These are phyloP conservation scores for Cheilosia vulpina DNA, from an alignment of 2,888 invertebrate species.

Conservation along the genomic window DNA sequence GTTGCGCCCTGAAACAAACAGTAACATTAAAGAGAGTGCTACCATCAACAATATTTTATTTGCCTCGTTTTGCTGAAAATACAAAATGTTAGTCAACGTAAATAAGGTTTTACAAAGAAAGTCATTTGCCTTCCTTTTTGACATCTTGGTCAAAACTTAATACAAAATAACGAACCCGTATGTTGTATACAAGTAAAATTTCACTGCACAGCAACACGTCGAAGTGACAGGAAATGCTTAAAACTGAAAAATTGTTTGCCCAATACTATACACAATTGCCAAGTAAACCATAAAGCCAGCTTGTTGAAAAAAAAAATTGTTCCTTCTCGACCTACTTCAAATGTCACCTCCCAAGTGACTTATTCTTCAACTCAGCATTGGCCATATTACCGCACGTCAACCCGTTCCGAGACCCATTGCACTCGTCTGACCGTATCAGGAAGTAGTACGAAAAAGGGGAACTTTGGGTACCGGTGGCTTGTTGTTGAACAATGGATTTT, in stretches of 20 bases:
- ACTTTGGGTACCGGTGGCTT: too few relatives aligned
- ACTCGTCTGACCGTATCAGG: slow-evolving; percentile 52
- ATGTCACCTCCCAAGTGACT: slow-evolving; percentile 56
- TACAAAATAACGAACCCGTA: neutral
- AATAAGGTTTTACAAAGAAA: neutral
- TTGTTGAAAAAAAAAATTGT: neutral
- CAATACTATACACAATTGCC: slow-evolving; percentile 27
- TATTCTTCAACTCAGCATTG: slow-evolving; percentile 57
- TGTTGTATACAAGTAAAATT: neutral
- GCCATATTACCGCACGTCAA: slow-evolving; percentile 23
- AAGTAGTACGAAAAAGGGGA: slow-evolving; percentile 53
- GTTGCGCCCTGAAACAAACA: too few relatives aligned
- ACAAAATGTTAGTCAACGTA: too few relatives aligned
- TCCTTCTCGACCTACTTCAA: slow-evolving; percentile 33
- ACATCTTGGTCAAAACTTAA: too few relatives aligned
- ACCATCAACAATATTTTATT: too few relatives aligned
- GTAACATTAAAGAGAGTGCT: too few relatives aligned
- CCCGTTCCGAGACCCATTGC: neutral
- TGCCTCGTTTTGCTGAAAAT: too few relatives aligned
- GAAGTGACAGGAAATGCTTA: slow-evolving; percentile 40
- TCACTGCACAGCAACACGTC: slow-evolving; percentile 42
- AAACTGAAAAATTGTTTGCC: slow-evolving; percentile 41
- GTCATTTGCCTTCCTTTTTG: neutral
- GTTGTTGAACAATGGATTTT: too few relatives aligned
- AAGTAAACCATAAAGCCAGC: slow-evolving; percentile 50